Evolutionary conservation across 2,797 vertebrate genomes (phyloP), one percentile per base, ranked within the genome.

Genomic region (Chaenodraco wilsoni): DNA sequence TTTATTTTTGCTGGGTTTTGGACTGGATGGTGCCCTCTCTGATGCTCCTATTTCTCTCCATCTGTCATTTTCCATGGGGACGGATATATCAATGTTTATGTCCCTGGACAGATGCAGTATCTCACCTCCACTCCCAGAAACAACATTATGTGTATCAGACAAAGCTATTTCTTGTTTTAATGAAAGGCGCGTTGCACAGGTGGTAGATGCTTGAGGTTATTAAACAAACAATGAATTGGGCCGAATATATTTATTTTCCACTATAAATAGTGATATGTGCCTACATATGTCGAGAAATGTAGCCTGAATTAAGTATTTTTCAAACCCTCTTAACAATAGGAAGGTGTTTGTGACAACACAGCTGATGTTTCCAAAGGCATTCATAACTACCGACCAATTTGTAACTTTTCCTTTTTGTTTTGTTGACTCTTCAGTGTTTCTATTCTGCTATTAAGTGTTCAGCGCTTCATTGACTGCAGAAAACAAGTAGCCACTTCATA

Each of bases 101-200:
- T 78, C 72, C 48, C 57, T 57, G 58, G 78, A 76, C 43, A 81
- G 71, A 81, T 52, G 62, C 13, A 61, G 44, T 65, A 68, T 68
- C 81, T 78, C 67, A 78, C 54, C 44, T 60, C 16, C 41, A 33
- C 23, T 71, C 27, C 64, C 27, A 41, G 56, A 52, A 50, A 82
- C 50, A 68, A 65, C 21, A 70, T 45, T 54, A 31, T 57, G 61
- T 33, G 5, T 37, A 27, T 83, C 41, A 74, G 45, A 76, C 57
- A 66, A 57, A 46, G 58, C 51, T 49, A 9, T 71, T 83, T 80
- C 41, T 60, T 62, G 23, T 65, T 33, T 9, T 17, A 64, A 61
- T n/a, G 64, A 70, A 19, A 15, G 52, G 49, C 49, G 41, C 57
- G 54, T 19, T 69, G 23, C 33, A 56, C 3, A 46, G 7, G 19